Evolutionary conservation across 2,888 invertebrate genomes (phyloP).

Genomic region (Dicroscelio sp.): DNA sequence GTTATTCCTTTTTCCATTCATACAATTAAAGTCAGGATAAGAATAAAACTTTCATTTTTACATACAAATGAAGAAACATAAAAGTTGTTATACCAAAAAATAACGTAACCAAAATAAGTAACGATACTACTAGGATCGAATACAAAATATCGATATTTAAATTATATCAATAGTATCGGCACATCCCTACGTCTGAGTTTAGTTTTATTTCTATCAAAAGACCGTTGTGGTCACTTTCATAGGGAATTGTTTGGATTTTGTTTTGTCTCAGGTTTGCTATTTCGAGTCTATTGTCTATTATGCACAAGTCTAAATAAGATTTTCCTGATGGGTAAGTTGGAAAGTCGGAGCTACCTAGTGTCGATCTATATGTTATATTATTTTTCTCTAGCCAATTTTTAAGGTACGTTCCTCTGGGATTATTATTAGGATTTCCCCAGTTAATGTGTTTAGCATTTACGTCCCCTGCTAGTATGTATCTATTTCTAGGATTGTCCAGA

Average conservation of each 20-base stretch:
- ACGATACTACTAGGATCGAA: background rate
- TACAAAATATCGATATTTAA: background rate
- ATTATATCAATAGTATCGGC: background rate
- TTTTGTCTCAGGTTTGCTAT: background rate
- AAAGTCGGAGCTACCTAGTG: background rate
- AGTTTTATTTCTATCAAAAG: background rate
- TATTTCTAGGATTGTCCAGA: background rate
- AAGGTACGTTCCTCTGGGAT: background rate
- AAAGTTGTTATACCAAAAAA: too few species aligned
- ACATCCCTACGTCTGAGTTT: background rate
- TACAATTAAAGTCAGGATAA: too few species aligned
- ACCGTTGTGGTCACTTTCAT: slow-evolving; percentile 24
- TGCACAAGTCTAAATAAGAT: background rate
- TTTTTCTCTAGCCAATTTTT: background rate
- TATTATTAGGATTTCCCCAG: background rate
- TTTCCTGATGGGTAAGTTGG: background rate
- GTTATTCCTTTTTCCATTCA: too few species aligned
- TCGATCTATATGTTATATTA: background rate
- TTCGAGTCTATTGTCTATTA: background rate
- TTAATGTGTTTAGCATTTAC: background rate
- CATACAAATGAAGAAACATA: too few species aligned
- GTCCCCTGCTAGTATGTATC: background rate
- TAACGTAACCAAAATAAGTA: background rate
- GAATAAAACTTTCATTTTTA: background rate
- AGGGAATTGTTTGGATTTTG: slow-evolving; percentile 9